phyloP scores from a whole-genome alignment of 1,140 invertebrate genomes.

The Thaumatotibia leucotreta region DNA sequence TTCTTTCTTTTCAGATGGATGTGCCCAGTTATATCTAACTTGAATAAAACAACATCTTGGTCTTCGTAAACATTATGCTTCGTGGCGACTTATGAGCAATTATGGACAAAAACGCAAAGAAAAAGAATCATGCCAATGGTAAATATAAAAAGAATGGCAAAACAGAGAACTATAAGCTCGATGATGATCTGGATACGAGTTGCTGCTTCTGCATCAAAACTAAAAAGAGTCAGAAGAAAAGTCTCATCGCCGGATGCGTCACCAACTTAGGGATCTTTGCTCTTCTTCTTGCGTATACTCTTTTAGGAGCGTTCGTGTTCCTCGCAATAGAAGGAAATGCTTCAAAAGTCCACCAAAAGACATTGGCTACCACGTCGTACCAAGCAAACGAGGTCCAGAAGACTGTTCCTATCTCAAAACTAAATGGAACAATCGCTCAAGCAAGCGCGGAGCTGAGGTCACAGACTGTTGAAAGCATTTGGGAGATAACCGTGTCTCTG shows the following conservation, averaged over 20 bases:
- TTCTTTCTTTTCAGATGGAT: constrained; percentile 14
- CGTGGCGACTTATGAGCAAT: constrained; percentile 32
- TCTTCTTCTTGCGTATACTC: constrained; percentile 91
- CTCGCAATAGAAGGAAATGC: constrained; percentile 90
- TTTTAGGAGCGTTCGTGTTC: constrained; percentile 93
- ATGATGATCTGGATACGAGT: constrained; percentile 60
- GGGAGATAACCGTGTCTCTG: constrained; percentile 95
- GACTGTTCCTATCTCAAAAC: constrained; percentile 50
- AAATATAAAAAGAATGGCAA: constrained; percentile 68
- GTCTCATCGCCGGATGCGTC: constrained; percentile 83
- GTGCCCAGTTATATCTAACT: neutral
- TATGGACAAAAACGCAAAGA: constrained; percentile 66
- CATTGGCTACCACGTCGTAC: constrained; percentile 79
- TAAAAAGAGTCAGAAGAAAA: constrained; percentile 80
- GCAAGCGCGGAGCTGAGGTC: constrained; percentile 76
- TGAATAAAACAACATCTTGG: neutral
- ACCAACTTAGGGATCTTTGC: constrained; percentile 93
- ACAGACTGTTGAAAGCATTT: constrained; percentile 91
- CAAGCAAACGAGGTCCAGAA: constrained; percentile 67
- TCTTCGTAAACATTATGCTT: neutral
- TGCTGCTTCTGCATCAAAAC: constrained; percentile 83
- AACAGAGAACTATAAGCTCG: constrained; percentile 43
- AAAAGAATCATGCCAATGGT: constrained; percentile 60
- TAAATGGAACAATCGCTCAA: constrained; percentile 58
- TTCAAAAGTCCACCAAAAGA: constrained; percentile 80